These are phyloP conservation scores for Episyrphus balteatus DNA, from an alignment of 1,140 invertebrate genomes.

Conservation along the genomic window DNA sequence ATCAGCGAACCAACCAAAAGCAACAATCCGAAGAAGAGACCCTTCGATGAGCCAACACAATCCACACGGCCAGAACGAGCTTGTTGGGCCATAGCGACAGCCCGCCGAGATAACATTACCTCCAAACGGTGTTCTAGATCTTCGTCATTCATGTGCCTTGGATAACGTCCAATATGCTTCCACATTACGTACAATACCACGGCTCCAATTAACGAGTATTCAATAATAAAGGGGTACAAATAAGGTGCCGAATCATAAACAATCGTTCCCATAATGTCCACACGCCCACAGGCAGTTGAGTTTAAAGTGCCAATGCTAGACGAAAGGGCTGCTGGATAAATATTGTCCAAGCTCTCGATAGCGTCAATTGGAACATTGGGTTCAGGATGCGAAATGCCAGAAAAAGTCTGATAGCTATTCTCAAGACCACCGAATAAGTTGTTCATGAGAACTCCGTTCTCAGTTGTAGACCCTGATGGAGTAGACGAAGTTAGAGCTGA, in stretches of 20 bases:
- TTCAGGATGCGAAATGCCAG: constrained; percentile 37
- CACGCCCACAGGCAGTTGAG: constrained; percentile 55
- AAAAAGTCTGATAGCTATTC: constrained; percentile 33
- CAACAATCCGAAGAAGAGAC: constrained; percentile 85
- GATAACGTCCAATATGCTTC: constrained; percentile 84
- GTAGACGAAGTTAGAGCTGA: constrained; percentile 35
- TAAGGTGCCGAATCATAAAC: constrained; percentile 85
- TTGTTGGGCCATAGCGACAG: constrained; percentile 70
- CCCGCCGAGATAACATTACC: constrained; percentile 69
- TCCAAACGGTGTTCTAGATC: constrained; percentile 74
- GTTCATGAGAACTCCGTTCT: constrained; percentile 30
- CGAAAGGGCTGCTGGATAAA: constrained; percentile 49
- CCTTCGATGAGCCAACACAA: constrained; percentile 85
- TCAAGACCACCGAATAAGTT: constrained; percentile 35
- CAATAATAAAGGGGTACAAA: constrained; percentile 92
- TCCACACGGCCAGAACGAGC: constrained; percentile 73
- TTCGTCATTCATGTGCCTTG: constrained; percentile 67
- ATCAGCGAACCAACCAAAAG: constrained; percentile 83
- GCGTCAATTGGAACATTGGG: constrained; percentile 38
- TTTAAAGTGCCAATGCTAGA: constrained; percentile 45
- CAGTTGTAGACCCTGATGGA: constrained; percentile 37
- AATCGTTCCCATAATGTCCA: constrained; percentile 87
- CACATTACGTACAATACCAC: constrained; percentile 97
- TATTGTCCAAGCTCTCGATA: constrained; percentile 46
- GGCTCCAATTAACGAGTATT: constrained; percentile 92